phyloP scores from a whole-genome alignment of 2,888 invertebrate species.

The Eupithecia tripunctaria region DNA sequence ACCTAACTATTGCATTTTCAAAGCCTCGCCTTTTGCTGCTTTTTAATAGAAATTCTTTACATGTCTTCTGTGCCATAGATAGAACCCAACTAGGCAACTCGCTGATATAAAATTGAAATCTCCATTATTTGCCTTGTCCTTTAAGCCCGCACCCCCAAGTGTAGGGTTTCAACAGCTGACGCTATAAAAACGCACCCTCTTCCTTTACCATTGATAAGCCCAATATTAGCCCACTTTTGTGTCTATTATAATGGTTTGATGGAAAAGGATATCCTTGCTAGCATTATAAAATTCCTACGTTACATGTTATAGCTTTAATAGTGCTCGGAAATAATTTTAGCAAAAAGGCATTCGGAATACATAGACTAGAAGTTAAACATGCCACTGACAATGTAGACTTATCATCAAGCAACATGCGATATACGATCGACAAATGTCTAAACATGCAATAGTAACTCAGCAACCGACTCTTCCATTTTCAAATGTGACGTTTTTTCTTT shows the following conservation, averaged over 20 bases:
- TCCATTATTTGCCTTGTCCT: conserved; percentile 54
- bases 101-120: conserved; percentile 41
- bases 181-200: conserved; percentile 64
- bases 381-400: neutral
- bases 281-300: neutral
- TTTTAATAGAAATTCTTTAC: neutral
- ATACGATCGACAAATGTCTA: neutral
- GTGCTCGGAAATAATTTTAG: neutral
- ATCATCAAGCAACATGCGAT: conserved; percentile 1
- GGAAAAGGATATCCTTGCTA: conserved; percentile 30
- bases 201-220: conserved; percentile 61
- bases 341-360: neutral
- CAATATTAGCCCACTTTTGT: conserved; percentile 49
- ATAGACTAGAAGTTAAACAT: neutral
- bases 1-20: neutral
- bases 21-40: neutral
- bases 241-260: conserved; percentile 33
- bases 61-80: neutral
- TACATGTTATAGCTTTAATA: neutral
- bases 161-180: conserved; percentile 77
- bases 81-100: neutral
- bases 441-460: conserved; percentile 32
- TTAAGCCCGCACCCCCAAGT: conserved; percentile 54
- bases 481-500: conserved; percentile 39
- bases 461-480: conserved; percentile 44